Conservation (phyloP, 1,140 invertebrate genomes). For the Pomacea maculata region DNA sequence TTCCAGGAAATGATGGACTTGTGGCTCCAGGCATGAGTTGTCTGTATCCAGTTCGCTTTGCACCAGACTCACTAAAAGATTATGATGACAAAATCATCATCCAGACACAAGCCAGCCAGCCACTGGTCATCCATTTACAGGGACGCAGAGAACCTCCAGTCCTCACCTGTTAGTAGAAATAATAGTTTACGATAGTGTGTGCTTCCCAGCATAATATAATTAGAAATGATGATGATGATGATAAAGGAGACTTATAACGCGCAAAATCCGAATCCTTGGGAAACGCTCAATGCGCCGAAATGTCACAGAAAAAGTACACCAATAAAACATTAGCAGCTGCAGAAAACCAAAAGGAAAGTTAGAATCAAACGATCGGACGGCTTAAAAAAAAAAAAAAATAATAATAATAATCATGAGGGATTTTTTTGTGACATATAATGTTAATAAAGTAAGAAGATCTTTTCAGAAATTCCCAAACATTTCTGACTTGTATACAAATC, state of each 20-base stretch:
- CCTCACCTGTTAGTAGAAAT: slow-evolving; percentile 51
- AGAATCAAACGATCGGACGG: no score
- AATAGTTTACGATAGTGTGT: not conserved
- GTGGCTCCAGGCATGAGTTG: slow-evolving; percentile 66
- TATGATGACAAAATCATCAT: slow-evolving; percentile 62
- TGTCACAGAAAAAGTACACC: no score
- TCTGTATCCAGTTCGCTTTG: slow-evolving; percentile 61
- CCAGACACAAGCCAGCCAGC: slow-evolving; percentile 56
- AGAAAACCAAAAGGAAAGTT: no score
- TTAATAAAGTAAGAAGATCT: not conserved
- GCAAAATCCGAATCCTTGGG: no score
- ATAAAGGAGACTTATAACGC: no score
- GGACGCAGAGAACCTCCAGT: slow-evolving; percentile 57
- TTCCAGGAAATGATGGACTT: slow-evolving; percentile 63
- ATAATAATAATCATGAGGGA: no score
- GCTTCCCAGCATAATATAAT: not conserved
- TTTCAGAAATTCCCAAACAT: not conserved
- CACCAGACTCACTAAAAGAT: slow-evolving; percentile 62
- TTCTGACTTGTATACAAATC: not conserved
- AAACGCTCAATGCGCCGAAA: no score
- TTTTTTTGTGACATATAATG: not conserved
- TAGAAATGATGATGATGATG: not conserved
- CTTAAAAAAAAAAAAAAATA: no score
- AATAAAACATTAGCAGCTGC: no score
- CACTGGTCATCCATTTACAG: slow-evolving; percentile 51